Evolutionary conservation across 1,140 invertebrate genomes (phyloP).

Genomic region (Cydia amplana): DNA sequence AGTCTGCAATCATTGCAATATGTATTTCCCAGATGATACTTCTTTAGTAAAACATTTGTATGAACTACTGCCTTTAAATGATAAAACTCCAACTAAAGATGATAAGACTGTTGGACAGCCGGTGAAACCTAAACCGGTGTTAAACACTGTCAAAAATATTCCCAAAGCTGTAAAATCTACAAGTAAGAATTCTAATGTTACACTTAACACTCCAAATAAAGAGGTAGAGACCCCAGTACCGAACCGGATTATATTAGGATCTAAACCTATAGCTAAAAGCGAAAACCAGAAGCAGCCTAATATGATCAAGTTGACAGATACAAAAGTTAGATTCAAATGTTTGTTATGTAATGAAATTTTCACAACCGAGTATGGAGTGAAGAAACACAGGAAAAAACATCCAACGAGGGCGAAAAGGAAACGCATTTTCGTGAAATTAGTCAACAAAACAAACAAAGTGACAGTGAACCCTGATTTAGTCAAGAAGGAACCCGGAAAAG

Average conservation of each 20-base stretch:
- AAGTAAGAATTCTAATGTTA: not conserved
- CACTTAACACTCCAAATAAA: not conserved
- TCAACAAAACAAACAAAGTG: not conserved
- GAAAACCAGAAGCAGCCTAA: not conserved
- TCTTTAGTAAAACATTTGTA: slow-evolving; percentile 53
- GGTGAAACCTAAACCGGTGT: not conserved
- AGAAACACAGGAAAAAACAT: not conserved
- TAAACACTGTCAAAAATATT: not conserved
- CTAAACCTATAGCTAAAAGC: slow-evolving; percentile 3
- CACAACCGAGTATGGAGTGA: not conserved
- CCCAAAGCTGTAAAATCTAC: not conserved
- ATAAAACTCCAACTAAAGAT: not conserved
- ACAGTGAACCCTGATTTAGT: not conserved
- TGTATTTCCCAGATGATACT: slow-evolving; percentile 42
- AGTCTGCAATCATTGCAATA: slow-evolving; percentile 52
- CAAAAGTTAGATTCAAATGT: slow-evolving; percentile 19
- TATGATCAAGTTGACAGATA: not conserved
- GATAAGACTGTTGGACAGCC: not conserved
- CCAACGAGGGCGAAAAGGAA: not conserved
- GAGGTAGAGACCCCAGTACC: not conserved
- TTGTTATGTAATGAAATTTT: not conserved
- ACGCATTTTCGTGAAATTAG: not conserved
- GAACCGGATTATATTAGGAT: not conserved
- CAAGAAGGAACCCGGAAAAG: not conserved
- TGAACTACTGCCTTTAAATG: slow-evolving; percentile 40